A percentile compares a stretch with the other conserved stretches of the same genome.
Conservation (phyloP, 2,113 vertebrate genomes). For the Leuciscus idus region DNA sequence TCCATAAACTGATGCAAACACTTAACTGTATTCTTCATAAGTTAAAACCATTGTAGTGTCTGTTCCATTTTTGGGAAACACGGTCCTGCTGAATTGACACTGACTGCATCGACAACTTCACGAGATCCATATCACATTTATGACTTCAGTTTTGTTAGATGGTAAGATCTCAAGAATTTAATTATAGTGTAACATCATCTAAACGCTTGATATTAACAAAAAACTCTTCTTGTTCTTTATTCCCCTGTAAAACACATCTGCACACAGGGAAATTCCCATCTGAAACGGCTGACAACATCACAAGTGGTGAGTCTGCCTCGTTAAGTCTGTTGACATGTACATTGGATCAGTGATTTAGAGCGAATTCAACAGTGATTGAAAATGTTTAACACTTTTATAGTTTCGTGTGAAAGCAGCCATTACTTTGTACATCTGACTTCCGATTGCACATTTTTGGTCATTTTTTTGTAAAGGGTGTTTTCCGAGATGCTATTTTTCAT, state of each 20-base stretch:
- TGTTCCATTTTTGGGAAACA: not conserved
- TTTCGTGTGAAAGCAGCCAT: not conserved
- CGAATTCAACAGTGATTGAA: not conserved
- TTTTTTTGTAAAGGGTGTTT: not conserved
- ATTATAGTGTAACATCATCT: conserved; percentile 45
- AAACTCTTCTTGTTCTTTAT: not conserved
- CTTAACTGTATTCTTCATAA: too few species aligned
- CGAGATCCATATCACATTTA: not conserved
- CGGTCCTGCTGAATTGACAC: not conserved
- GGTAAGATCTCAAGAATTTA: conserved; percentile 27
- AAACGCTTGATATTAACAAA: conserved; percentile 42
- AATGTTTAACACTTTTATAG: not conserved
- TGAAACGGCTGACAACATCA: conserved; percentile 23
- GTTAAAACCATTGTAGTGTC: not conserved
- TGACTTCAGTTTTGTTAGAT: conserved; percentile 27
- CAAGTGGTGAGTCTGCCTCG: conserved; percentile 8
- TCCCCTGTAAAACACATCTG: conserved; percentile 36
- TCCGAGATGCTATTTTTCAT: not conserved
- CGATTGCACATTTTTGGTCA: not conserved
- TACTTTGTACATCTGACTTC: not conserved
- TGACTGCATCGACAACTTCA: not conserved
- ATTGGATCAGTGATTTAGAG: conserved; percentile 25
- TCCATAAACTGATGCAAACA: not conserved
- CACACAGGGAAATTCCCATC: conserved; percentile 32
- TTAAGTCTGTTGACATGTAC: conserved; percentile 32